A percentile compares a stretch with the other conserved stretches of the same genome.
phyloP scores from a whole-genome alignment of 2,113 vertebrate species.

The Lethenteron reissneri region DNA sequence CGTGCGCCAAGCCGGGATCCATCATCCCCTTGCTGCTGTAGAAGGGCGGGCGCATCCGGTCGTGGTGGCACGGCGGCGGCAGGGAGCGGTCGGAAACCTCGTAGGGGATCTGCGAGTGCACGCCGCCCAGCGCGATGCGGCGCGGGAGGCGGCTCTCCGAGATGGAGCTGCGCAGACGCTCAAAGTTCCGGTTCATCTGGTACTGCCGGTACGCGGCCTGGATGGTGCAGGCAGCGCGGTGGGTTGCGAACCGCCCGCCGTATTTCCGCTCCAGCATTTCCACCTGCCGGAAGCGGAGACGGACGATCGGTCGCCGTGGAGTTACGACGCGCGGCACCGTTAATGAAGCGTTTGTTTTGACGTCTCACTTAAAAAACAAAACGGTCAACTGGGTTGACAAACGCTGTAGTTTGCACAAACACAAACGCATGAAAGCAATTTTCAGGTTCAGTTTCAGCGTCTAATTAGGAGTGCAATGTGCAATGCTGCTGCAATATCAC shows the following conservation, averaged over 20 bases:
- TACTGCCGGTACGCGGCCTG: slow-evolving; percentile 86
- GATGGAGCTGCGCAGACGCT: slow-evolving; percentile 60
- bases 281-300: slow-evolving; percentile 29
- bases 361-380: no score
- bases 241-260: slow-evolving; percentile 64
- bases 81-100: slow-evolving; percentile 40
- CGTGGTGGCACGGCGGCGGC: slow-evolving; percentile 28
- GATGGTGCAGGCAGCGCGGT: slow-evolving; percentile 60
- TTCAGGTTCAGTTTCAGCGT: no score
- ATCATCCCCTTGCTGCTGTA: slow-evolving; percentile 20
- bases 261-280: slow-evolving; percentile 89
- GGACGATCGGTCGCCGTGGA: no score
- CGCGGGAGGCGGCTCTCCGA: slow-evolving; percentile 74
- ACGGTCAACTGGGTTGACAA: no score
- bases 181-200: slow-evolving; percentile 86
- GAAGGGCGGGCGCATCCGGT: slow-evolving; percentile 18
- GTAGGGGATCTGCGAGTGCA: slow-evolving; percentile 68
- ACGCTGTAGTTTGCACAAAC: no score
- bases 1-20: slow-evolving; percentile 15
- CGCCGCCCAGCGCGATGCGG: slow-evolving; percentile 68
- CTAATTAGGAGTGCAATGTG: no score
- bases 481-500: no score
- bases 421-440: no score
- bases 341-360: no score
- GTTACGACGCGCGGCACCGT: no score